phyloP scores from a whole-genome alignment of 2,113 vertebrate species.

The Chaetorhynchus papuensis region DNA sequence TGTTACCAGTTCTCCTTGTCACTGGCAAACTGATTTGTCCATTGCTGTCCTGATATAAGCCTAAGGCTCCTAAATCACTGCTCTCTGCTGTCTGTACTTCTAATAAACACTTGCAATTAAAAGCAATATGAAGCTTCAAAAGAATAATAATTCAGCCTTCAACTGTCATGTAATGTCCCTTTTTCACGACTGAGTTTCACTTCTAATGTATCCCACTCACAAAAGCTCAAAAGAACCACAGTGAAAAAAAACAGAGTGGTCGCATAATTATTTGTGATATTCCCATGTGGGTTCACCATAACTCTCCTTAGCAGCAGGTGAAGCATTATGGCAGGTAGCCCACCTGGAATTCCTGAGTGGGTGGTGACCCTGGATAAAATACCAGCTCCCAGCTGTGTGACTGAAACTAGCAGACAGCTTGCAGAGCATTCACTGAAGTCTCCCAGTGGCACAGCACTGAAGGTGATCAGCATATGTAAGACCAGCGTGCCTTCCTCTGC shows the following conservation, averaged over 20 bases:
- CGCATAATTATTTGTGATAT: neutral
- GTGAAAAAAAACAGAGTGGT: neutral
- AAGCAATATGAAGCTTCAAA: neutral
- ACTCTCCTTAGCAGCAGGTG: neutral
- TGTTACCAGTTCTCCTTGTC: neutral
- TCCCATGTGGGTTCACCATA: neutral
- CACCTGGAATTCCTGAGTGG: neutral
- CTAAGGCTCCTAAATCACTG: neutral
- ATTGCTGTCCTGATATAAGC: neutral
- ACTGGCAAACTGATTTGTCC: neutral
- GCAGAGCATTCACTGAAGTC: neutral
- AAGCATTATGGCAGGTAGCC: neutral
- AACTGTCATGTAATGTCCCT: neutral
- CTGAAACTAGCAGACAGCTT: neutral
- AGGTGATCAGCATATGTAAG: neutral
- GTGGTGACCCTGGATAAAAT: neutral
- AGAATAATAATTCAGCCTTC: neutral
- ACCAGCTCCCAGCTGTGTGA: neutral
- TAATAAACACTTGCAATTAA: neutral
- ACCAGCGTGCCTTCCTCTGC: neutral
- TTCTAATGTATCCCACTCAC: neutral
- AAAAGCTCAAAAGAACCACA: neutral
- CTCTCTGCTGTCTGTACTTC: neutral
- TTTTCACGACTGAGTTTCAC: neutral
- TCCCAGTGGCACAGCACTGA: neutral